Evolutionary conservation across 64 coral and sea anemone species (phyloP), one percentile per base, ranked within the genome.

Genomic region (Pachyseris speciosa): DNA sequence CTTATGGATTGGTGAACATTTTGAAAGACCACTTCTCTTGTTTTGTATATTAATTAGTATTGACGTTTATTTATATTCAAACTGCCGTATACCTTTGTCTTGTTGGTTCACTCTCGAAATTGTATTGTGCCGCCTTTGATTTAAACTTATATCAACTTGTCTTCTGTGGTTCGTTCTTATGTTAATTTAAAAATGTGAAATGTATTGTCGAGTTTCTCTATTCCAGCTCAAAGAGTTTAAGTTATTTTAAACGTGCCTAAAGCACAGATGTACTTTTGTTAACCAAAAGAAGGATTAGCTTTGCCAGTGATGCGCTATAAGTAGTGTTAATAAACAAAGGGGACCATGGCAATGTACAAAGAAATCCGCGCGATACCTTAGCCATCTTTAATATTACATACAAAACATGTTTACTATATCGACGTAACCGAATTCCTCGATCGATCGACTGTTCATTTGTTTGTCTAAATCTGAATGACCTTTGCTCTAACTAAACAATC

Each of bases 21-120:
- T 79, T 30, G 26, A 51, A 76, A 52, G 73, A 30, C 25, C 42
- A 45, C 11, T 30, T 50, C 40, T 5, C 47, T 52, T 57, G 75
- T 79, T 36, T 79, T 79, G 48, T 37, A 58, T 33, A 37, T 79
- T 79, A 24, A 57, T 57, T 53, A 57, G 30, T 7, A 5, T 79
- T 19, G 30, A 31, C 20, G 48, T 22, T 17, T 50, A 28, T 79
- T 57, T 37, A 2, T 36, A 16, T 33, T 32, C 9, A 9, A 28
- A 31, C n/a, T 76, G 31, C 0, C 32, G 15, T 13, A 31, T 28
- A 78, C 74, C 9, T 79, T 79, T 79, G 7, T 55, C 30, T 57
- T 79, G 15, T 34, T 78, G 12, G 29, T 37, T 19, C 3, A 37
- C 29, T 16, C 29, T 79, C 31, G 12, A 79, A 55, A n/a, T n/a